These are phyloP conservation scores for Synergus umbraculus DNA, from an alignment of 2,888 invertebrate genomes.

Conservation along the genomic window DNA sequence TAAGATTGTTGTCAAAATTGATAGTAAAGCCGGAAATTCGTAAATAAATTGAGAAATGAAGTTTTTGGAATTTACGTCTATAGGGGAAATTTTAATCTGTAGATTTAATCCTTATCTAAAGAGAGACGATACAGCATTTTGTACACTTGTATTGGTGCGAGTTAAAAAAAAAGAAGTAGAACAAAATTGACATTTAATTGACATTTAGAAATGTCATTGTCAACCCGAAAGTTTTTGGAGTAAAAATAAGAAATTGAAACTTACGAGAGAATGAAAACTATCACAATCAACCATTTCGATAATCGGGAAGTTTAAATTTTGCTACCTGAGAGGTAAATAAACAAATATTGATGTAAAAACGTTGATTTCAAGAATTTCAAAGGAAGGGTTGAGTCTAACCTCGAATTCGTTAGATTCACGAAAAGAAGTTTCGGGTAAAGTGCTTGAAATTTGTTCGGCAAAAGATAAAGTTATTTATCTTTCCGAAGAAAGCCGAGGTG, in stretches of 20 bases:
- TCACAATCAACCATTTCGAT: slow-evolving; percentile 12
- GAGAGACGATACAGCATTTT: not conserved
- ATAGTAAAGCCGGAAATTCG: not conserved
- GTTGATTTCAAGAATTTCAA: not conserved
- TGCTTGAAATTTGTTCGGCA: slow-evolving; percentile 57
- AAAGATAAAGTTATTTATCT: slow-evolving; percentile 65
- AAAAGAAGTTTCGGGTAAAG: slow-evolving; percentile 36
- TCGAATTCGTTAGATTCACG: slow-evolving; percentile 24
- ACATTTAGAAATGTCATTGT: not conserved
- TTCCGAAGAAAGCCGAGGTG: slow-evolving; percentile 50
- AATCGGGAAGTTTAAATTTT: not conserved
- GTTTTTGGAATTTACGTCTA: not conserved
- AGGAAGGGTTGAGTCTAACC: slow-evolving; percentile 45
- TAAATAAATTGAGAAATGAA: not conserved
- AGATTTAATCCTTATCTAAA: not conserved
- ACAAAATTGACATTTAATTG: not conserved
- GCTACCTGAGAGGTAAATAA: not conserved
- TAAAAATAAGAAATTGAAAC: not conserved
- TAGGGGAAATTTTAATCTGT: not conserved
- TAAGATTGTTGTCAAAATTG: not conserved
- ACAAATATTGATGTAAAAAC: not conserved
- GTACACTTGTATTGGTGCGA: not conserved
- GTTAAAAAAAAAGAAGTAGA: not conserved
- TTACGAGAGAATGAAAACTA: slow-evolving; percentile 33
- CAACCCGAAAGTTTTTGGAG: not conserved